A percentile compares a stretch with the other conserved stretches of the same genome.
Evolutionary conservation across 30 jellyfish, hydroid and myxozoan species (phyloP).

Genomic region (Clytia hemisphaerica): DNA sequence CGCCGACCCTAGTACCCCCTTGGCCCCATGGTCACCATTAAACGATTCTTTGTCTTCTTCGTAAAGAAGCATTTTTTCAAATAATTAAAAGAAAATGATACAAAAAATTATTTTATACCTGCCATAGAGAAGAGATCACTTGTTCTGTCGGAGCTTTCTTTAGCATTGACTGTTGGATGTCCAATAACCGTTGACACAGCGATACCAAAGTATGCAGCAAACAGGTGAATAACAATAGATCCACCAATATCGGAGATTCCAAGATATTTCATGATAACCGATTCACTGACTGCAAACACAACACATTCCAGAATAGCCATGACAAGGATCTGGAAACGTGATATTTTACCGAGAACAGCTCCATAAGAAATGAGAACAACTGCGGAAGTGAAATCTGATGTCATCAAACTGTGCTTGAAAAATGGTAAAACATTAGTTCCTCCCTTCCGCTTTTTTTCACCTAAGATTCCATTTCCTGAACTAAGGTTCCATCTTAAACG

Average conservation of each 20-base stretch:
- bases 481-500: no score
- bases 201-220: slow-evolving; percentile 92
- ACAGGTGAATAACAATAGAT: slow-evolving; percentile 71
- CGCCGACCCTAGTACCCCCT: no score
- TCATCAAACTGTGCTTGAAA: slow-evolving; percentile 42
- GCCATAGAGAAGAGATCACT: slow-evolving; percentile 82
- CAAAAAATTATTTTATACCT: slow-evolving; percentile 52
- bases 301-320: slow-evolving; percentile 55
- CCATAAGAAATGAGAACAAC: slow-evolving; percentile 81
- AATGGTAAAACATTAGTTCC: no score
- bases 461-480: no score
- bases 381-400: slow-evolving; percentile 85
- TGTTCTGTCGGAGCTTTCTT: slow-evolving; percentile 61
- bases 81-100: not conserved
- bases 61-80: no score
- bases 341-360: slow-evolving; percentile 77
- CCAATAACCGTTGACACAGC: slow-evolving; percentile 57
- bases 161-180: slow-evolving; percentile 47
- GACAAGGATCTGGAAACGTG: slow-evolving; percentile 69
- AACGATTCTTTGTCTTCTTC: no score
- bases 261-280: slow-evolving; percentile 41
- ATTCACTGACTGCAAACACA: slow-evolving; percentile 63
- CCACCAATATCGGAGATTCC: slow-evolving; percentile 86
- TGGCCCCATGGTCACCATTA: no score
- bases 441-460: no score